Percentiles rank a stretch among this genome's conserved stretches.
Evolutionary conservation across 2,113 vertebrate genomes (phyloP).

Genomic region (Melanerpes formicivorus): DNA sequence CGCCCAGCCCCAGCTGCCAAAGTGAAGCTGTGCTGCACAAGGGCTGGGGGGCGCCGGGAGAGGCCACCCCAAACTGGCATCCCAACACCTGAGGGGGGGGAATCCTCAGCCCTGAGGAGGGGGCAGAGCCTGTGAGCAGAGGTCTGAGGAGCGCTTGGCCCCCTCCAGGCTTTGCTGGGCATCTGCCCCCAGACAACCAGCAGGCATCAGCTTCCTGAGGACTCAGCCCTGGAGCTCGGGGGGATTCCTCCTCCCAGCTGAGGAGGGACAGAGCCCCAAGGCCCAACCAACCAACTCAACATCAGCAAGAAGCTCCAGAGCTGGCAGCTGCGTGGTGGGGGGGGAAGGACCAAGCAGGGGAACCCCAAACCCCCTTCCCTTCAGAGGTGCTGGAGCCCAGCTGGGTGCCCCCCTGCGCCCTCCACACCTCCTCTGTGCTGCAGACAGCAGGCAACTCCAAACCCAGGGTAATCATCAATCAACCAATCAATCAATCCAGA

Average conservation of each 20-base stretch:
- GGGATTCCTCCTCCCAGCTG: not conserved
- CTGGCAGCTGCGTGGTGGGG: not conserved
- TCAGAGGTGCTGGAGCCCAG: not conserved
- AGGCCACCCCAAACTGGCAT: not conserved
- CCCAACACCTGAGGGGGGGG: not conserved
- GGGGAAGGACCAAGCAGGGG: not conserved
- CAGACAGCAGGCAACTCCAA: conserved; percentile 42
- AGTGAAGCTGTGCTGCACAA: rapidly evolving
- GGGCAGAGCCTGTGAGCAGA: not conserved
- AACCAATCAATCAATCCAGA: not conserved
- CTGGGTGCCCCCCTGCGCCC: not conserved
- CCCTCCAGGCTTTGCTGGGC: not conserved
- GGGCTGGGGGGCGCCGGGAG: not conserved
- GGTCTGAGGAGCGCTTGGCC: not conserved
- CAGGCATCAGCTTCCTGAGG: not conserved
- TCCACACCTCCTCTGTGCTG: conserved; percentile 39
- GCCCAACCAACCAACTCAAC: not conserved
- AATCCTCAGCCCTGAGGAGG: not conserved
- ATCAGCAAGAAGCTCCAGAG: not conserved
- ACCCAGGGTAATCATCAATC: not conserved
- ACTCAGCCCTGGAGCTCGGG: not conserved
- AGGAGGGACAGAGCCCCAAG: not conserved
- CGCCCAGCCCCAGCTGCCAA: too few species aligned
- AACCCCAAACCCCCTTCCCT: not conserved
- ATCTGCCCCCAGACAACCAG: not conserved